Base-by-base conservation (phyloP, 1,140 invertebrate species). In the Elymnias hypermnestra region DNA sequence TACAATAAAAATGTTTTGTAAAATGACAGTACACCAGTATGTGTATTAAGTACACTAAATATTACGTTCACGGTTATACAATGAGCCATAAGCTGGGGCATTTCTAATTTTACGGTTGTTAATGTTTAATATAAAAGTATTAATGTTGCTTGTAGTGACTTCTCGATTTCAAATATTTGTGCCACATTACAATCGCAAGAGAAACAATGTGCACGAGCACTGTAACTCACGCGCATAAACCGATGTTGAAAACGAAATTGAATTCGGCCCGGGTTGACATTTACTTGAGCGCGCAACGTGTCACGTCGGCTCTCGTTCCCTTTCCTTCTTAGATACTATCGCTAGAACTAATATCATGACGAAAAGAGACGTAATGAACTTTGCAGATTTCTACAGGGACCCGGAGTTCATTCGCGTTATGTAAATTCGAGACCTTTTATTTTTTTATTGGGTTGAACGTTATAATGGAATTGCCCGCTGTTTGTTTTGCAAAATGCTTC, bases 341-440 rank as follows among this genome's bases (percentile, higher is more conserved):
- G 36, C 26, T 53, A 39, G 38, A 41, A 36, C 36, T 40, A 55
- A 53, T 55, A 56, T 43, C 53, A 45, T 49, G 63, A 48, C 64
- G 54, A 62, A 82, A 72, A 66, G 66, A 62, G 67, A 78, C 46
- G 64, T 62, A 61, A 66, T 52, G 61, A 72, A 53, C 62, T 65
- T 61, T 55, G 47, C 38, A 42, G 50, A 63, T 68, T 61, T 50
- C 69, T 57, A 63, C 59, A 41, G 58, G 55, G 43, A 33, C 63
- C 60, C 57, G 62, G 51, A n/a, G 54, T 66, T 59, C 58, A 60
- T 55, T 71, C 58, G 63, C 67, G 68, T 49, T 74, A 78, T 81
- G 74, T 74, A 74, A 76, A 78, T 78, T 64, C 55, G 37, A 69
- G 60, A 74, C 68, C 67, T 81, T 77, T 81, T 77, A 75, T 77